These are phyloP conservation scores for Atractosteus spatula DNA, from an alignment of 2,113 vertebrate genomes.

Conservation along the genomic window DNA sequence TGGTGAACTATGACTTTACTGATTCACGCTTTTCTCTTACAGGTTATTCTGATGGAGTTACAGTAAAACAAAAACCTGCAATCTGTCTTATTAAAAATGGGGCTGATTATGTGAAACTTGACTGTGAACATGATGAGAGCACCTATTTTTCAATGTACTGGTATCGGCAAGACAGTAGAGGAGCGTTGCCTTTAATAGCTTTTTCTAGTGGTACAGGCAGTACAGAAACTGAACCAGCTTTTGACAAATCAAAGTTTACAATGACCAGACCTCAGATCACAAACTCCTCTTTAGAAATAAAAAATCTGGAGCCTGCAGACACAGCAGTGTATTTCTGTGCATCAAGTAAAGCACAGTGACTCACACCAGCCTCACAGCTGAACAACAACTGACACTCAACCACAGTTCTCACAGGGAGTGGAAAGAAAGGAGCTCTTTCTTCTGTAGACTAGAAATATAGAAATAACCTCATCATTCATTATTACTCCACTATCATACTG, in stretches of 20 bases:
- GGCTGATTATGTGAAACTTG: neutral
- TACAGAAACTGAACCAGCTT: neutral
- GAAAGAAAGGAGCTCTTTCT: no score
- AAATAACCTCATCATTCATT: no score
- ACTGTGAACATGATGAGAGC: neutral
- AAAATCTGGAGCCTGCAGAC: neutral
- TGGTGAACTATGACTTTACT: neutral
- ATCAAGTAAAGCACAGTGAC: neutral
- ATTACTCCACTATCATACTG: no score
- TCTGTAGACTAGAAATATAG: no score
- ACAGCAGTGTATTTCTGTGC: neutral
- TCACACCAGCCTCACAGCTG: neutral
- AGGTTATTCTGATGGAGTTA: neutral
- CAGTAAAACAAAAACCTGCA: neutral
- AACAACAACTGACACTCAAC: neutral
- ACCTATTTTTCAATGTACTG: neutral
- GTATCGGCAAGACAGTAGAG: neutral
- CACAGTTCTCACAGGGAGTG: no score
- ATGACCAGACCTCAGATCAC: neutral
- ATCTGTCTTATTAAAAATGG: neutral
- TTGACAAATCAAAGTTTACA: neutral
- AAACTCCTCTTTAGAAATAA: neutral
- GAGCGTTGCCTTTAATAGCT: neutral
- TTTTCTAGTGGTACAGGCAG: neutral
- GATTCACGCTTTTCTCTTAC: neutral